A percentile compares a stretch with the other conserved stretches of the same genome.
These are phyloP conservation scores for Porites lutea DNA, from an alignment of 64 coral and sea anemone genomes.

Conservation along the genomic window DNA sequence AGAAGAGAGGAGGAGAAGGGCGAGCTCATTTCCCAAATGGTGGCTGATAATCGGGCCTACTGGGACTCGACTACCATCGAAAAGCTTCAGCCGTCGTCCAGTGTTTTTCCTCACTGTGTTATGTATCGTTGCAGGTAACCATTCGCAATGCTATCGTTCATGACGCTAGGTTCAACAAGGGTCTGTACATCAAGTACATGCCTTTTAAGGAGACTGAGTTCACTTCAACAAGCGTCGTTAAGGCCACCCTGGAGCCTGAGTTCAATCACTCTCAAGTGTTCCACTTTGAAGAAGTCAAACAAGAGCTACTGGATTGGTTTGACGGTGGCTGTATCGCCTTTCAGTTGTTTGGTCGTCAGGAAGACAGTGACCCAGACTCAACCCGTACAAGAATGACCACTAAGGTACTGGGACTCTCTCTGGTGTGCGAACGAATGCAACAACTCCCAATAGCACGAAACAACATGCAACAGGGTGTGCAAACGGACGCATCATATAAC, in stretches of 20 bases:
- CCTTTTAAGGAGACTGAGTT: constrained; percentile 67
- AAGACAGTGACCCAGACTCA: constrained; percentile 80
- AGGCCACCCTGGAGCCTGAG: constrained; percentile 85
- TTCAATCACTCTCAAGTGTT: constrained; percentile 89
- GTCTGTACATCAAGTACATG: constrained; percentile 93
- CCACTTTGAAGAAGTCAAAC: constrained; percentile 64
- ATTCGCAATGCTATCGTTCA: constrained; percentile 87
- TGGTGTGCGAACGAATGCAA: background rate
- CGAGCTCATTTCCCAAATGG: too few relatives aligned
- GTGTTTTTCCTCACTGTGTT: background rate
- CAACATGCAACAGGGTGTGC: too few relatives aligned
- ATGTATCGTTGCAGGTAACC: constrained; percentile 73
- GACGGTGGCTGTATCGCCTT: constrained; percentile 94
- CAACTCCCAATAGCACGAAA: too few relatives aligned
- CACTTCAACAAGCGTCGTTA: constrained; percentile 66
- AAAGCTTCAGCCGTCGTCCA: too few relatives aligned
- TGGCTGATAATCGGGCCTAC: background rate
- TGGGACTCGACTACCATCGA: too few relatives aligned
- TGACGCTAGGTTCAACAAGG: constrained; percentile 88
- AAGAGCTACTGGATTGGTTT: constrained; percentile 94
- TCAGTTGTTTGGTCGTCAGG: constrained; percentile 85
- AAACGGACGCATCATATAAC: too few relatives aligned
- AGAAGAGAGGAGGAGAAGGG: too few relatives aligned
- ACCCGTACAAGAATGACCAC: constrained; percentile 93
- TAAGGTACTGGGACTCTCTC: constrained; percentile 58